A percentile compares a stretch with the other conserved stretches of the same genome.
phyloP scores from a whole-genome alignment of 2,888 invertebrate species.

The Alviniconcha strummeri region DNA sequence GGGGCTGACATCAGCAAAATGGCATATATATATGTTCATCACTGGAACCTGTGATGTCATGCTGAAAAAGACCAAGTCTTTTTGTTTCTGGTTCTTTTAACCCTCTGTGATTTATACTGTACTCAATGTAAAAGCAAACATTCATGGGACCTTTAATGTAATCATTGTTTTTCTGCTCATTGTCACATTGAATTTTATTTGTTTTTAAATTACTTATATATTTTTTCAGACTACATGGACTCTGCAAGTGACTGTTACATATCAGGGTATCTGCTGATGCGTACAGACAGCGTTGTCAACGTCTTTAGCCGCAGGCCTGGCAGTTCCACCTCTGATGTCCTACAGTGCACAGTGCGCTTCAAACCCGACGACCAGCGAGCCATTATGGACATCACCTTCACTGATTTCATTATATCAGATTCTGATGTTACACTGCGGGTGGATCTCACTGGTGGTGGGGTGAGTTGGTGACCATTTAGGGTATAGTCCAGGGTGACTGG shows the following conservation, averaged over 20 bases:
- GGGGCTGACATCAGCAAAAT: no score
- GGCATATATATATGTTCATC: no score
- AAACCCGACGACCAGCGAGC: constrained; percentile 41
- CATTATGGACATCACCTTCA: constrained; percentile 41
- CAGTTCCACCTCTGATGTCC: background rate
- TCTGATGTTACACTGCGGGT: constrained; percentile 43
- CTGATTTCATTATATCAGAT: constrained; percentile 34
- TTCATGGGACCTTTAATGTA: background rate
- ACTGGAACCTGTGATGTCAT: no score
- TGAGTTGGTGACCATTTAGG: background rate
- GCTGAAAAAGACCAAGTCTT: no score
- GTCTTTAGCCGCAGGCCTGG: constrained; percentile 20
- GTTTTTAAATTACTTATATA: background rate
- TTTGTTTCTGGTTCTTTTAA: no score
- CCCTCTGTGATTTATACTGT: no score
- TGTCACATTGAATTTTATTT: background rate
- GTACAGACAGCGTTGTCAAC: constrained; percentile 18
- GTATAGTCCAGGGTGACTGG: background rate
- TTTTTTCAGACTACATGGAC: constrained; percentile 34
- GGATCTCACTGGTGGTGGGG: constrained; percentile 30
- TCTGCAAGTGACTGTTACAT: constrained; percentile 22
- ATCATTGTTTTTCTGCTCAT: background rate
- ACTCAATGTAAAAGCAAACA: no score
- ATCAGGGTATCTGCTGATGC: constrained; percentile 21
- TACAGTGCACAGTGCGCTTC: constrained; percentile 35